Evolutionary conservation across 2,888 invertebrate species (phyloP), one percentile per base, ranked within the genome.

Genomic region (Ophion ventricosus): DNA sequence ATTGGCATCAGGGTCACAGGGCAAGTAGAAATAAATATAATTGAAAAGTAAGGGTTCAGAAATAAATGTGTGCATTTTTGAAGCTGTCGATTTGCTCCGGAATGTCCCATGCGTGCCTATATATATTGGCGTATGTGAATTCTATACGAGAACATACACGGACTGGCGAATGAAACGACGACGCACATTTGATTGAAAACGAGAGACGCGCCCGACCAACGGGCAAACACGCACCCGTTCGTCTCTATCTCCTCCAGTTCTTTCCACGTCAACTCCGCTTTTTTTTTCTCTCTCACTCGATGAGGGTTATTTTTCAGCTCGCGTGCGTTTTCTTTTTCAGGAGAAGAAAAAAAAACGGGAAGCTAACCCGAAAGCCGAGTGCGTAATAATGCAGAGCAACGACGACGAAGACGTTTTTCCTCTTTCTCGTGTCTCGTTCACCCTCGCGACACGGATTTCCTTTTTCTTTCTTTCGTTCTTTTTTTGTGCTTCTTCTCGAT

Each of bases 101-200:
- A 76, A 66, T 26, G n/a, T 2, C 54, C 26, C 25, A 63, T 74
- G 23, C 10, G 8, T 20, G 35, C 14, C 5, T 57, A 14, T 49
- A 29, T 63, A 74, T 26, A 29, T 14, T 29, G 54, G 29, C 64
- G 56, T 73, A 59, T 64, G 70, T 70, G 72, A 49, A 80, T 73
- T 49, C 57, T 59, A 73, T 49, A 67, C 5, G 20, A 57, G 59
- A 64, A 57, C 66, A 49, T 66, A 80, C 64, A 61, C 70, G 54
- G 80, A 72, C 77, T 78, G 59, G 82, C 61, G 80, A 72, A 80
- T 80, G 82, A 83, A 86, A 86, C 85, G 86, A 85, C 85, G 87
- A 88, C 87, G 88, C 87, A 88, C 87, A 82, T 88, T 88, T 88
- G 88, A 88, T 88, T 87, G 88, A 87, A 82, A 87, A 84, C 84